These are phyloP conservation scores for Oostethus manadensis DNA, from an alignment of 2,113 vertebrate species.

Conservation along the genomic window DNA sequence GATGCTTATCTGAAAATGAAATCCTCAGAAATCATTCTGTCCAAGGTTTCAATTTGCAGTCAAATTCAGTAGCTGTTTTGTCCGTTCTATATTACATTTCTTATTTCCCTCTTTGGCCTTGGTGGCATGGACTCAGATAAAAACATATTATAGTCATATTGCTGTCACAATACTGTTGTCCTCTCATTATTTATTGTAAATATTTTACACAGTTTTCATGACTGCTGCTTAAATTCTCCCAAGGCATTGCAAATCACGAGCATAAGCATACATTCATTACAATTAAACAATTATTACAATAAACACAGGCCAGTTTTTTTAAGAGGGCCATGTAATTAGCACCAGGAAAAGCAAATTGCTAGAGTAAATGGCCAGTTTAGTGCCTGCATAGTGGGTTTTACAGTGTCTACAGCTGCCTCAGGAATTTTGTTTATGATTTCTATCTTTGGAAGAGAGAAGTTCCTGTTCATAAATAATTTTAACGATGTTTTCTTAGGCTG, in stretches of 20 bases:
- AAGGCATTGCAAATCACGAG: neutral
- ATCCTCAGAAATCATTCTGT: neutral
- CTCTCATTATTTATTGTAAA: neutral
- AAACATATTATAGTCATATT: neutral
- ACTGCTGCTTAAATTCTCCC: neutral
- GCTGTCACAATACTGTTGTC: neutral
- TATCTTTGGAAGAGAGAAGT: neutral
- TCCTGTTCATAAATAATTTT: neutral
- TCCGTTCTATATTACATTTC: neutral
- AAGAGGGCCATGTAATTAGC: neutral
- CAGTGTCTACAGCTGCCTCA: neutral
- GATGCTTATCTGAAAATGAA: neutral
- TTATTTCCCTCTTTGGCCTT: slow-evolving; percentile 7
- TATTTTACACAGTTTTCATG: neutral
- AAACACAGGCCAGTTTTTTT: neutral
- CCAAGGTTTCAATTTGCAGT: slow-evolving; percentile 4
- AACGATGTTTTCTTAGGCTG: neutral
- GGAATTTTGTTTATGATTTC: slow-evolving; percentile 10
- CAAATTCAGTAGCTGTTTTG: slow-evolving; percentile 1
- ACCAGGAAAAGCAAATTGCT: slow-evolving; percentile 1
- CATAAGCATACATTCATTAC: neutral
- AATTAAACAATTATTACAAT: neutral
- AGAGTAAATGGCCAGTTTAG: neutral
- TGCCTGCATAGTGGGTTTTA: slow-evolving; percentile 2
- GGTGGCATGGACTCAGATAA: slow-evolving; percentile 11